Evolutionary conservation across 2,888 invertebrate species (phyloP).

Genomic region (Norana najaformis): DNA sequence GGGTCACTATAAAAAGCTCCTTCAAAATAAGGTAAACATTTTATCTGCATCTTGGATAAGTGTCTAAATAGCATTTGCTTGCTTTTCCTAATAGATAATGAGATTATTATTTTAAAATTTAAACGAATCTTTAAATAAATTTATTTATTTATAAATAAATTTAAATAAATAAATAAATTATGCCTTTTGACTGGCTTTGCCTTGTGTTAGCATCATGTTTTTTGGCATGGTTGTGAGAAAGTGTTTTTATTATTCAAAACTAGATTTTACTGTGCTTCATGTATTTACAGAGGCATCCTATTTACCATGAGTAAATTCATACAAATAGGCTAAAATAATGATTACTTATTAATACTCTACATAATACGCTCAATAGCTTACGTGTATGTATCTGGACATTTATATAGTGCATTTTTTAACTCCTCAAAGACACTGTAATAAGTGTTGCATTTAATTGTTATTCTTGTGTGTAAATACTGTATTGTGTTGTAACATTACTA

Average conservation of each 20-base stretch:
- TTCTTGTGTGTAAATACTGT: not conserved
- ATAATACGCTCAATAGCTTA: not conserved
- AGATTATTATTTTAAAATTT: too few species aligned
- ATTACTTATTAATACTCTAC: too few species aligned
- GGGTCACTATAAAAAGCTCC: conserved; percentile 27
- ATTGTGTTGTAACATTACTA: too few species aligned
- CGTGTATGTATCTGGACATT: not conserved
- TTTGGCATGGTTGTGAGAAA: too few species aligned
- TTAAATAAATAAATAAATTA: not conserved
- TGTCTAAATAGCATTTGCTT: not conserved
- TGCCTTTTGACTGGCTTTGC: not conserved
- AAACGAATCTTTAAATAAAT: too few species aligned
- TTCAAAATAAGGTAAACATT: conserved; percentile 33
- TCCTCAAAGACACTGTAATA: not conserved
- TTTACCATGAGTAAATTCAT: not conserved
- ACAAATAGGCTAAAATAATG: too few species aligned
- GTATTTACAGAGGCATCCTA: not conserved
- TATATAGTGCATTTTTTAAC: not conserved
- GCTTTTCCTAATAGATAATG: not conserved
- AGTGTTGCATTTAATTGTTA: not conserved
- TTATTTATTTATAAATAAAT: too few species aligned
- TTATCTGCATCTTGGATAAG: not conserved
- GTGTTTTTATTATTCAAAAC: not conserved
- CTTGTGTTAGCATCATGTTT: not conserved
- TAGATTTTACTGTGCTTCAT: not conserved